A percentile compares a stretch with the other conserved stretches of the same genome.
Conservation (phyloP, 2,113 vertebrate species). For the Empidonax traillii region DNA sequence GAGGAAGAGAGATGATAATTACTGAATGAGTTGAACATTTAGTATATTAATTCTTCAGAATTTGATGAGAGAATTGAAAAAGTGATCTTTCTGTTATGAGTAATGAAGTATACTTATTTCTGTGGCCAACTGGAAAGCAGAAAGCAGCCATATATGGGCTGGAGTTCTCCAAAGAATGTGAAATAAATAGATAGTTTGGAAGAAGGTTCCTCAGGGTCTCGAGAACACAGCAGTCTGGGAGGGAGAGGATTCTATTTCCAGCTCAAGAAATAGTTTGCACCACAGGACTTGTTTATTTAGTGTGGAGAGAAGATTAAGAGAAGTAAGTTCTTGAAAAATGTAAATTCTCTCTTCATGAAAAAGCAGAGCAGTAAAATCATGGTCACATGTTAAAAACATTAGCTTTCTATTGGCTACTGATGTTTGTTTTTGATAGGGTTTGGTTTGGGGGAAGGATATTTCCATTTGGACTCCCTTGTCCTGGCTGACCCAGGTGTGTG, state of each 20-base stretch:
- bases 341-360: not conserved
- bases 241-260: not conserved
- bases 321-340: not conserved
- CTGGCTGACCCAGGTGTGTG: fast-evolving
- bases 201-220: not conserved
- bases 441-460: not conserved
- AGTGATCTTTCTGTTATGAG: not conserved
- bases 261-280: not conserved
- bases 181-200: conserved; percentile 29
- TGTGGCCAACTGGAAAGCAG: not conserved
- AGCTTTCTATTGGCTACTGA: not conserved
- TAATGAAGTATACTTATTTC: not conserved
- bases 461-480: not conserved
- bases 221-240: not conserved
- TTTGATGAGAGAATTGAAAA: not conserved
- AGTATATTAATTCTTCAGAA: not conserved
- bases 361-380: not conserved
- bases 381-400: not conserved
- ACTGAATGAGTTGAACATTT: not conserved
- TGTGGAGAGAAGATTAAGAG: not conserved
- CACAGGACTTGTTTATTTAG: not conserved
- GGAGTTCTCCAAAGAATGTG: conserved; percentile 23
- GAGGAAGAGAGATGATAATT: not conserved
- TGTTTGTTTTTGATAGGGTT: not conserved
- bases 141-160: conserved; percentile 22